These are phyloP conservation scores for Maconellicoccus hirsutus DNA, from an alignment of 1,140 invertebrate genomes.

Conservation along the genomic window DNA sequence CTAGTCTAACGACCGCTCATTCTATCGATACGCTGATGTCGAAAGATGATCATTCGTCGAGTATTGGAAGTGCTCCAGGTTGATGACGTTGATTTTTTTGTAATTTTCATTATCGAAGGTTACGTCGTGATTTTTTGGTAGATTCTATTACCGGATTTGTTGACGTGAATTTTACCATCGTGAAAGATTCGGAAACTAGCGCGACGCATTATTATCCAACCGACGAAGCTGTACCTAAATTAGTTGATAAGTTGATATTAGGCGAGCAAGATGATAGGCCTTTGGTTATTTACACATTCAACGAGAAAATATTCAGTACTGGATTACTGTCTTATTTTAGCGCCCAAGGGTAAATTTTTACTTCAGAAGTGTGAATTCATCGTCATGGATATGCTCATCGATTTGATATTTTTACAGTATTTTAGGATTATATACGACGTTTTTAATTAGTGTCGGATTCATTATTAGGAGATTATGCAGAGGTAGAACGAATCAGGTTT, in stretches of 20 bases:
- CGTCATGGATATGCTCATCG: no score
- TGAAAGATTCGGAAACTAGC: no score
- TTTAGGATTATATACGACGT: conserved; percentile 90
- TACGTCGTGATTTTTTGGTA: no score
- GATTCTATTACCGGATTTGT: no score
- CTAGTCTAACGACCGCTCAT: neutral
- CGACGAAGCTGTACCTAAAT: no score
- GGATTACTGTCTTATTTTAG: conserved; percentile 3
- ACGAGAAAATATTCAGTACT: neutral
- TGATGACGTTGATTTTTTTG: no score
- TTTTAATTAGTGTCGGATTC: conserved; percentile 80
- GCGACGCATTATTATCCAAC: no score
- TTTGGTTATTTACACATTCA: neutral
- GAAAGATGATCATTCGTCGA: neutral
- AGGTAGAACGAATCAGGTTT: conserved; percentile 73
- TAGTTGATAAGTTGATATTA: no score
- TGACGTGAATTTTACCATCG: no score
- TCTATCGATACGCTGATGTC: neutral
- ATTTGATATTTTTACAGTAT: conserved; percentile 55
- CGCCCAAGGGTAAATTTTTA: conserved; percentile 8
- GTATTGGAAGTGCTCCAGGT: neutral
- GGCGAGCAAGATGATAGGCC: no score
- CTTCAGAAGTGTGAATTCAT: no score
- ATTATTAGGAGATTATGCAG: conserved; percentile 69
- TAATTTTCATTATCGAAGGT: no score